These are phyloP conservation scores for Percina caprodes DNA, from an alignment of 2,113 vertebrate species.

Conservation along the genomic window DNA sequence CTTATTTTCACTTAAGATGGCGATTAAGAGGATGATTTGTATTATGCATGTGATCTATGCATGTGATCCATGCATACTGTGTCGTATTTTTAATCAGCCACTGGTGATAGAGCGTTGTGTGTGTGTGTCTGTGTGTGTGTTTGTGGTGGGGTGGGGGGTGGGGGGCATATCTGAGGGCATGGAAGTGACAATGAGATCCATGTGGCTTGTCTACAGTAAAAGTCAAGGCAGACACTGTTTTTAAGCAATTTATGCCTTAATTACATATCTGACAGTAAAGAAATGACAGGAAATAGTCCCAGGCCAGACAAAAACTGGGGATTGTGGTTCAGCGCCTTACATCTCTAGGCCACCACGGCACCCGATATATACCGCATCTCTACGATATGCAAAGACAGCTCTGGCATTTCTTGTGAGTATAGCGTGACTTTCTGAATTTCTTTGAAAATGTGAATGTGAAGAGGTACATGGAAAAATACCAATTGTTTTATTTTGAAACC, in stretches of 20 bases:
- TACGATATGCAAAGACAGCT: background rate
- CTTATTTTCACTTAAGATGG: constrained; percentile 38
- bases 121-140: too few relatives aligned
- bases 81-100: constrained; percentile 6
- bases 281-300: background rate
- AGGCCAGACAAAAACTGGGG: background rate
- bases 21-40: constrained; percentile 3
- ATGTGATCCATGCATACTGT: background rate
- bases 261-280: background rate
- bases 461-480: background rate
- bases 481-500: background rate
- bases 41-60: constrained; percentile 7
- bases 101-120: background rate
- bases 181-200: background rate
- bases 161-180: background rate
- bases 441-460: constrained; percentile 15
- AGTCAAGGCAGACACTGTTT: too few relatives aligned
- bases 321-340: background rate
- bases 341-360: background rate
- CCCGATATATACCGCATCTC: background rate
- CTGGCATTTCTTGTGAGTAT: background rate
- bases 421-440: constrained; percentile 6
- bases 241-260: background rate
- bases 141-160: too few relatives aligned
- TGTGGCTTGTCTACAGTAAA: background rate